Evolutionary conservation across 2,888 invertebrate genomes (phyloP).

Genomic region (Lomographa bimaculata): DNA sequence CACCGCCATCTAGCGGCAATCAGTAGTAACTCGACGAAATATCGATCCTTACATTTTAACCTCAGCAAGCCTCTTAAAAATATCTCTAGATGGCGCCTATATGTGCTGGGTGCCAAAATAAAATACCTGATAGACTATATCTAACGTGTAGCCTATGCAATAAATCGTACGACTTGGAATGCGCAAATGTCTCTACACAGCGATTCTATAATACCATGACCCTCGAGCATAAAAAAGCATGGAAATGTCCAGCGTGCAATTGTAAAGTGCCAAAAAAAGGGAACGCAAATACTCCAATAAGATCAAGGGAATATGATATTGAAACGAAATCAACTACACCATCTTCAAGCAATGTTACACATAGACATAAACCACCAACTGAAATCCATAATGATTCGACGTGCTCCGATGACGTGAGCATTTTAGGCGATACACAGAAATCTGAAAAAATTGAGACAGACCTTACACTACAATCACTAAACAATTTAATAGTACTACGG

Average conservation of each 20-base stretch:
- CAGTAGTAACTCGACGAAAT: too few species aligned
- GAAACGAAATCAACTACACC: too few species aligned
- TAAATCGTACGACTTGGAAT: slow-evolving; percentile 10
- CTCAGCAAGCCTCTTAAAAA: too few species aligned
- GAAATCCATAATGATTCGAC: too few species aligned
- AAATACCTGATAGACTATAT: background rate
- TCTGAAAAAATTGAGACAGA: background rate
- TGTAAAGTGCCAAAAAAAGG: slow-evolving; percentile 12
- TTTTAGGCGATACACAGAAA: too few species aligned
- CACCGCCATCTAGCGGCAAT: too few species aligned
- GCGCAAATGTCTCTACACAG: slow-evolving; percentile 3
- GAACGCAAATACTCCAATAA: slow-evolving; percentile 11
- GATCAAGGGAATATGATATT: background rate
- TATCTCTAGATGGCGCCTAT: too few species aligned
- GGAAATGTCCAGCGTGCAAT: slow-evolving; percentile 13
- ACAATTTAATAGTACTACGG: background rate
- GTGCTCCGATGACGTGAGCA: too few species aligned
- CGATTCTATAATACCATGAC: slow-evolving; percentile 3
- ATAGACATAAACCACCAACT: too few species aligned
- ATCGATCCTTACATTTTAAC: too few species aligned
- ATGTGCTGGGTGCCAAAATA: too few species aligned
- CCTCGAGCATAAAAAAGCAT: slow-evolving; percentile 6
- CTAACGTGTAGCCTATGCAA: background rate
- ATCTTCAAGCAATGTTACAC: too few species aligned
- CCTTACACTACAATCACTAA: background rate